Percentiles rank a stretch among this genome's conserved stretches.
phyloP scores from a whole-genome alignment of 1,140 invertebrate genomes.

The Drosophila kikkawai region DNA sequence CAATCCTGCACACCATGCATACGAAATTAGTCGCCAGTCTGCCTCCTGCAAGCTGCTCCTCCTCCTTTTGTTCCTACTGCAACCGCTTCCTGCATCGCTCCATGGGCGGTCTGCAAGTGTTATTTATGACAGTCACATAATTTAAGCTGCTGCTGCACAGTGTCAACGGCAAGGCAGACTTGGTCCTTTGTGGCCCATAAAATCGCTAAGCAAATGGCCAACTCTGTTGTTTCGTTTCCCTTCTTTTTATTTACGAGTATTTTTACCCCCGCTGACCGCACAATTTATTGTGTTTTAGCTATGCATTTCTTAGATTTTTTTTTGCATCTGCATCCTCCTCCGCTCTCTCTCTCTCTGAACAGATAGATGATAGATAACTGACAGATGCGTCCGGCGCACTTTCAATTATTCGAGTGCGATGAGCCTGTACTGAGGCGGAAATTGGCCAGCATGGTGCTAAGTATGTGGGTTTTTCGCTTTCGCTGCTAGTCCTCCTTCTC shows the following conservation, averaged over 20 bases:
- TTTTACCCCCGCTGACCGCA: neutral
- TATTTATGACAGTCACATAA: conserved; percentile 74
- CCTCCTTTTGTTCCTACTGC: neutral
- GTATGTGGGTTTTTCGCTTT: conserved; percentile 41
- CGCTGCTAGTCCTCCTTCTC: neutral
- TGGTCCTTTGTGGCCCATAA: conserved; percentile 62
- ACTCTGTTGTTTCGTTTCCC: conserved; percentile 18
- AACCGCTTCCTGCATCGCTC: conserved; percentile 20
- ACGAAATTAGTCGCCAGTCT: conserved; percentile 61
- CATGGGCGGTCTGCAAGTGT: conserved; percentile 52
- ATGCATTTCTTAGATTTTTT: neutral
- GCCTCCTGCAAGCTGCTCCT: conserved; percentile 14
- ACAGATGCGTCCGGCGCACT: conserved; percentile 46
- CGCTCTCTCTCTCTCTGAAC: neutral
- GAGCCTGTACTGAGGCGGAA: conserved; percentile 19
- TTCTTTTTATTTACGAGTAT: conserved; percentile 10
- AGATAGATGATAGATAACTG: conserved; percentile 43
- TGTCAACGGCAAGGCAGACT: conserved; percentile 43
- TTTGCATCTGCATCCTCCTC: neutral
- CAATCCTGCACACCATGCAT: conserved; percentile 55
- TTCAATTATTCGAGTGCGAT: conserved; percentile 41
- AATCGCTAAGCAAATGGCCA: conserved; percentile 47
- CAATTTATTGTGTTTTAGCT: conserved; percentile 9
- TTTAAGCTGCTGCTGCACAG: conserved; percentile 59
- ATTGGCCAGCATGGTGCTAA: conserved; percentile 46